Base-by-base conservation (phyloP, 2,888 invertebrate species). In the Acanthopleura granulata region DNA sequence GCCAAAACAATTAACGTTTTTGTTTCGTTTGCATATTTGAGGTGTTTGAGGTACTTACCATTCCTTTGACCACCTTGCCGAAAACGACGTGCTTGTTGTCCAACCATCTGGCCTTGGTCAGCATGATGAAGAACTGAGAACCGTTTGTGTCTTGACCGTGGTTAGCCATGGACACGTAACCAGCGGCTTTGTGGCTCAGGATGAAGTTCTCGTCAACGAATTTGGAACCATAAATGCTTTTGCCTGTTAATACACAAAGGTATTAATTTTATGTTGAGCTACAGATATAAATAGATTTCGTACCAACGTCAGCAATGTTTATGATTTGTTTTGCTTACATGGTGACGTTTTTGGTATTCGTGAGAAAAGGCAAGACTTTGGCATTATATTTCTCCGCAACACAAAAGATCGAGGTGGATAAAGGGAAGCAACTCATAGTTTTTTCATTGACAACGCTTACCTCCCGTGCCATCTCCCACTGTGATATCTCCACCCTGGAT, bases 121-220 rank as follows among this genome's bases (percentile, higher is more conserved):
- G 82, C 25, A 87, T 80, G 78, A 91, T 85, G 84, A 89, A 90
- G 85, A 90, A 91, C 83, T 91, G 91, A 4, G 90, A 89, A 18
- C 89, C 89, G 82, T 91, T 91, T 25, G 89, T 89, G 82, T 91
- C 89, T 76, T 78, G 79, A 29, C 91, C 91, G 77, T 90, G 88
- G 82, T 91, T 91, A 14, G 91, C 91, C 90, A 91, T 91, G 74
- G 90, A 86, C 11, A 91, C 86, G 82, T 89, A 88, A 22, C 91
- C 91, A 9, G 87, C 80, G 27, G 87, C 83, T 49, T 85, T 82
- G 81, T 90, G 90, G 75, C 87, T 88, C 76, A 90, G 80, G 74
- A 81, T 75, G 82, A 89, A 90, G 80, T 88, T 86, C 78, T 90
- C 90, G 79, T 90, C 91, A 73, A 87, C 87, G 80, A 90, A 91